Base-by-base conservation (phyloP, 2,797 vertebrate species). In the Taeniopygia guttata region DNA sequence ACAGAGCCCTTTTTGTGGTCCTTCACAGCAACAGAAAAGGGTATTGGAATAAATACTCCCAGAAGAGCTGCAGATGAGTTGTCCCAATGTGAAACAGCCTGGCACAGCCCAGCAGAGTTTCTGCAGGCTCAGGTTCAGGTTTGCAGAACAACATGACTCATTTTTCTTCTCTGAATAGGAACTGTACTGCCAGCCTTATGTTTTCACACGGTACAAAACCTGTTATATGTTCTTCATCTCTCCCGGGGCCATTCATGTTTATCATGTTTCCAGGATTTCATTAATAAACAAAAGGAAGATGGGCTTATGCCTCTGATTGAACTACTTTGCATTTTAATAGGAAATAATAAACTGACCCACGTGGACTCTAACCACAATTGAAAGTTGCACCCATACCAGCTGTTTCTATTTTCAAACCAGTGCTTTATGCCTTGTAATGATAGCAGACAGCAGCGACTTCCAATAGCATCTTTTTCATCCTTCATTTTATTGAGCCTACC, bases 401-500 rank as follows among this genome's bases (percentile, higher is more conserved):
- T 54, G 42, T 87, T 94, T 95, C 87, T 93, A 60, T 94, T 96
- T 94, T 90, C 72, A 96, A 86, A 87, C 43, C 76, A 76, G 60
- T 27, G 54, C 30, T 94, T 94, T 88, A 60, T 63, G 72, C 59
- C 75, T 89, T 86, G 69, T 14, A 66, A 93, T 11, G 34, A 66
- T 6, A 79, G 52, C 94, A 92, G 67, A 46, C 63, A 91, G 79
- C 45, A 89, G 69, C 0, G 0, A 45, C 86, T 90, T 91, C 58
- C 78, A 70, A 27, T 5, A 79, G 75, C 34, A 92, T 58, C 63
- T 78, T 66, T 91, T 91, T 89, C 63, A 85, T 58, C 45, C 79
- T 95, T 87, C 69, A 73, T 84, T 95, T 76, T 73, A 55, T 74
- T 89, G 46, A 85, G 38, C 66, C 46, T 80, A 43, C 43, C 7